Evolutionary conservation across 2,113 vertebrate genomes (phyloP), one percentile per base, ranked within the genome.

Genomic region (Sorex fumeus): DNA sequence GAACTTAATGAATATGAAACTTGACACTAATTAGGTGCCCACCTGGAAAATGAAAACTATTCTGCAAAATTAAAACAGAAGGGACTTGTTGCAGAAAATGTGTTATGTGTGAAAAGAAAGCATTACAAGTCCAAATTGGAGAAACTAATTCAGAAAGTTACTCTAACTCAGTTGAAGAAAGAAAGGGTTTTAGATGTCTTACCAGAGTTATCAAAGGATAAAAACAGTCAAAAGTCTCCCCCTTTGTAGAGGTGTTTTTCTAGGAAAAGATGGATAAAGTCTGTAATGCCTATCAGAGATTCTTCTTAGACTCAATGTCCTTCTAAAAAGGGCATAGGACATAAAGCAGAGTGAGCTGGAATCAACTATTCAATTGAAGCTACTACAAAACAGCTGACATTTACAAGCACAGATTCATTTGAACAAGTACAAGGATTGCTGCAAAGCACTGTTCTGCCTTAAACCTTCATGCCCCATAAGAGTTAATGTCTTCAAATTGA

Each of bases 31-130:
- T 57, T 16, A 74, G 40, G 12, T 30, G 30, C 10, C 27, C 77
- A 69, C 1, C 9, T 45, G 36, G 79, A 76, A 87, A 91, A 53
- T 84, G 32, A 71, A 83, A 90, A 62, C 1, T 70, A 43, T 28
- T 8, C n/a, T 74, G 9, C 1, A 36, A 79, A 79, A 78, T 84
- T 76, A 84, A 93, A 84, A 50, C 11, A 43, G 53, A 88, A 53
- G n/a, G 8, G 34, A 77, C 40, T 76, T 85, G 40, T 53, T 81
- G 8, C 1, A 93, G 69, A 32, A 60, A 72, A 62, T 64, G 19
- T 75, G 5, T 47, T 36, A 15, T 2, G 66, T 53, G 6, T 50
- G n/a, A 67, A 23, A 88, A 36, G 40, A 87, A 91, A 77, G 3
- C 83, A 6, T 8, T 82, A 15, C 57, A 8, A 77, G 13, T 50